A percentile compares a stretch with the other conserved stretches of the same genome.
These are phyloP conservation scores for Campaea margaritaria DNA, from an alignment of 2,888 invertebrate genomes.

Conservation along the genomic window DNA sequence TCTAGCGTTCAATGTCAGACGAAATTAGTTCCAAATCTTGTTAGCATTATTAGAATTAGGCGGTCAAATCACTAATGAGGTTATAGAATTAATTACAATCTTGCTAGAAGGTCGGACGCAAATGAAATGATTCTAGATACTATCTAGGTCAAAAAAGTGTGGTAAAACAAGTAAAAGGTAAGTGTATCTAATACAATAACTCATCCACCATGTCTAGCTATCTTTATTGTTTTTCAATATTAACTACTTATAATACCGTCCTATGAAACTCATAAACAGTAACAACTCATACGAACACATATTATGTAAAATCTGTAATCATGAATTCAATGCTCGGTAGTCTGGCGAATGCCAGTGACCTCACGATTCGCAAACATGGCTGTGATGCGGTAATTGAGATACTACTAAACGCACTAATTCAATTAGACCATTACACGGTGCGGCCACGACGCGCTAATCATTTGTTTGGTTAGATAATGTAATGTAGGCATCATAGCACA, in stretches of 20 bases:
- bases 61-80: conserved; percentile 18
- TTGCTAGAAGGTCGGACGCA: background rate
- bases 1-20: conserved; percentile 29
- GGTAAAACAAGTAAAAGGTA: too few relatives aligned
- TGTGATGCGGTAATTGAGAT: conserved; percentile 9
- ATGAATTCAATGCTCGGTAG: background rate
- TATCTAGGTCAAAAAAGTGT: too few relatives aligned
- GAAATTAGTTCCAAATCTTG: conserved; percentile 34
- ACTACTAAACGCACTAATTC: conserved; percentile 4
- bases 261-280: too few relatives aligned
- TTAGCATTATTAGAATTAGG: conserved; percentile 24
- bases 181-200: too few relatives aligned
- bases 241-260: too few relatives aligned
- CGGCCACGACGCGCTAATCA: too few relatives aligned
- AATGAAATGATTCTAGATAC: too few relatives aligned
- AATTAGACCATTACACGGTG: conserved; percentile 13
- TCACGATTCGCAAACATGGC: conserved; percentile 13
- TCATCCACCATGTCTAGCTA: too few relatives aligned
- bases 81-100: conserved; percentile 14
- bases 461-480: too few relatives aligned
- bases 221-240: too few relatives aligned
- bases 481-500: too few relatives aligned
- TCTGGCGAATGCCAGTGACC: conserved; percentile 12
- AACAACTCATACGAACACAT: background rate
- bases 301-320: background rate